A percentile compares a stretch with the other conserved stretches of the same genome.
Evolutionary conservation across 2,113 vertebrate species (phyloP).

Genomic region (Phasianus colchicus): DNA sequence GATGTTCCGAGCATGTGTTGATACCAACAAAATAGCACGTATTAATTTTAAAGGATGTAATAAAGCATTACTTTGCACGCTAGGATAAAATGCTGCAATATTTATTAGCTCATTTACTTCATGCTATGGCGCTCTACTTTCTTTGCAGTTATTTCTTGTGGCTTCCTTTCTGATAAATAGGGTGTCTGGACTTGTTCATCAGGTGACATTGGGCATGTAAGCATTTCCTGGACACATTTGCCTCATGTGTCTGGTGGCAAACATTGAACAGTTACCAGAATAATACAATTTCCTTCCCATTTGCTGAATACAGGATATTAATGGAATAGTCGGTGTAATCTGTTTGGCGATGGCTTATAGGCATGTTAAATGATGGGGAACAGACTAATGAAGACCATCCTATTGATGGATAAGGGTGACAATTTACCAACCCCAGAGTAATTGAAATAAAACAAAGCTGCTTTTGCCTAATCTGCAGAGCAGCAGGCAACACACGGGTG

Average conservation of each 20-base stretch:
- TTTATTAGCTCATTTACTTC: constrained; percentile 6
- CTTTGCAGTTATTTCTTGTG: neutral
- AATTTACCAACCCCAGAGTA: neutral
- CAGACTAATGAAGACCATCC: neutral
- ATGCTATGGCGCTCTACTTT: neutral
- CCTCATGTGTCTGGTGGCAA: neutral
- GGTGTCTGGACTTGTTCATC: neutral
- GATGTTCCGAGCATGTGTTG: neutral
- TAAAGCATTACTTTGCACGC: neutral
- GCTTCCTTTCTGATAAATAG: neutral
- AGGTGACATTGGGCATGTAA: neutral
- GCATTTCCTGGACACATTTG: neutral
- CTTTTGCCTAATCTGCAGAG: neutral
- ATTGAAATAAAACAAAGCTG: neutral
- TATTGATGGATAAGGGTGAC: neutral
- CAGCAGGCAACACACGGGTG: rapidly evolving
- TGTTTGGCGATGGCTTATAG: neutral
- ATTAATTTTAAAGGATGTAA: neutral
- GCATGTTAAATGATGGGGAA: neutral
- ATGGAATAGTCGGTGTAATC: neutral
- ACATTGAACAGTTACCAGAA: constrained; percentile 4
- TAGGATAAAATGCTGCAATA: neutral
- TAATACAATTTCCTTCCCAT: neutral
- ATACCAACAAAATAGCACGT: neutral
- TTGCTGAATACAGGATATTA: neutral